Base-by-base conservation (phyloP, 2,113 vertebrate genomes). In the Cyanoramphus novaezelandiae region DNA sequence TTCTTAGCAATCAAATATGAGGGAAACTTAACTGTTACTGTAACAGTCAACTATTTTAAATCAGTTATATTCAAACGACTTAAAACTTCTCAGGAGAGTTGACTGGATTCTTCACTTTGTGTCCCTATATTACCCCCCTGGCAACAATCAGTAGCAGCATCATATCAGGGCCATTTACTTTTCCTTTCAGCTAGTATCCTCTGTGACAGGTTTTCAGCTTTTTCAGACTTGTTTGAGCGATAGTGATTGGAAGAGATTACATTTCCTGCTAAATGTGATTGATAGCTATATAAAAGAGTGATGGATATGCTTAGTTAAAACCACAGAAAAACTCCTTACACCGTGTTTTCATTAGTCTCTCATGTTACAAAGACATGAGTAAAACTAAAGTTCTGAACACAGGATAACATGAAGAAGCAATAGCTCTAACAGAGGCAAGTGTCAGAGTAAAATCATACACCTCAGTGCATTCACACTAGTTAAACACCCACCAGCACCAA, bases 401-500 rank as follows among this genome's bases (percentile, higher is more conserved):
- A 41, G 24, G 14, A 52, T 63, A 89, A 65, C 20, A 49, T 2
- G 10, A 75, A 72, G 8, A 82, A 57, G 60, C 50, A 53, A n/a
- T 53, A 71, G 13, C 64, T 69, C 31, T 31, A 59, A 21, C 0
- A 50, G 62, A 72, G 55, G 52, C 70, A 89, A 95, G 79, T 46
- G 46, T 59, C 84, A 79, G 82, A 75, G 33, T 62, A 65, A 92
- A 82, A 80, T 83, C 53, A 90, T 39, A 74, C 17, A 49, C 13
- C 29, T 21, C 23, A 46, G 52, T n/a, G 46, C 41, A 65, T 53
- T 80, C 68, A 62, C 53, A 37, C 8, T 14, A 50, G 39, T 39
- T 91, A 87, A 72, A 94, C 19, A 86, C 33, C 31, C 53, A 76
- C 90, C 70, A 92, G 78, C 46, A 97, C 24, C 55, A 95, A 94